phyloP scores from a whole-genome alignment of 2,888 invertebrate species.

The Chalcosyrphus nemorum region DNA sequence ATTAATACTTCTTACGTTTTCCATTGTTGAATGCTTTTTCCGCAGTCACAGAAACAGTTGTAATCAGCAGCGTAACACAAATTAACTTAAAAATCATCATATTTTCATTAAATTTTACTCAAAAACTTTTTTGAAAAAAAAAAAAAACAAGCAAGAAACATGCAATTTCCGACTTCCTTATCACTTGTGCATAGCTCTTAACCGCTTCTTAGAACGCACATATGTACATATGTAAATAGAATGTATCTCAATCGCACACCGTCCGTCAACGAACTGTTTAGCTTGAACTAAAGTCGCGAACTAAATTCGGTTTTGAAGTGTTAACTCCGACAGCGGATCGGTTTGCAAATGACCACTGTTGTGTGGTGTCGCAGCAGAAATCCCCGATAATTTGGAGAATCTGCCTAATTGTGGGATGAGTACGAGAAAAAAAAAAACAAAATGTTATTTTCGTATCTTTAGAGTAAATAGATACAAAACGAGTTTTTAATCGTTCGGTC shows the following conservation, averaged over 20 bases:
- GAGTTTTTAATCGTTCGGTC: conserved; percentile 28
- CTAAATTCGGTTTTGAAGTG: conserved; percentile 46
- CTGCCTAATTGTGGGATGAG: conserved; percentile 61
- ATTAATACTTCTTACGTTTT: conserved; percentile 59
- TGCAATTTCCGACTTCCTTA: conserved; percentile 3
- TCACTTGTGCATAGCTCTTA: conserved; percentile 10
- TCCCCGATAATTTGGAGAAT: conserved; percentile 31
- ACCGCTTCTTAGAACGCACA: background rate
- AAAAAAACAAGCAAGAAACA: background rate
- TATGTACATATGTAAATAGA: background rate
- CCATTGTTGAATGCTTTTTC: conserved; percentile 46
- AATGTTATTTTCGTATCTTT: conserved; percentile 13
- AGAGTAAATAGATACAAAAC: conserved; percentile 46
- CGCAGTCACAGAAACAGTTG: conserved; percentile 12
- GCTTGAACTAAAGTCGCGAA: conserved; percentile 48
- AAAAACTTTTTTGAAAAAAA: background rate
- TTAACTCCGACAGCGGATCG: background rate
- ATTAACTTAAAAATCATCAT: conserved; percentile 5
- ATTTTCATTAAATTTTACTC: conserved; percentile 6
- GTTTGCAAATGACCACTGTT: conserved; percentile 20
- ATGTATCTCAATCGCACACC: conserved; percentile 53
- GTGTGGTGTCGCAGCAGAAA: conserved; percentile 19
- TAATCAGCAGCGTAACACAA: conserved; percentile 26
- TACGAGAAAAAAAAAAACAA: no score
- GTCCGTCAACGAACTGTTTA: conserved; percentile 51